Conservation (phyloP, 1,140 invertebrate genomes). For the Mya arenaria region DNA sequence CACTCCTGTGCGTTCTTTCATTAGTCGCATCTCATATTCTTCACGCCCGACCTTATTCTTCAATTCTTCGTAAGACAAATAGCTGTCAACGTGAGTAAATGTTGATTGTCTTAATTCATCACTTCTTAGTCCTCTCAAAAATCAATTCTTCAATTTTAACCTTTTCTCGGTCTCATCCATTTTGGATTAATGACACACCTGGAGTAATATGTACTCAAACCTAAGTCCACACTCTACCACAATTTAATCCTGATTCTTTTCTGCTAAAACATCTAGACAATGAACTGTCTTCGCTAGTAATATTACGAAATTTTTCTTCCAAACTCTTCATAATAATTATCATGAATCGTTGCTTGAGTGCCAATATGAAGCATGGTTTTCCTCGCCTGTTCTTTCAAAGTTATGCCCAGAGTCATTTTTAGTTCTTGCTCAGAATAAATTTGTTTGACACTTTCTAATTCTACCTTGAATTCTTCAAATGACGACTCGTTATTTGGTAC, state of each 20-base stretch:
- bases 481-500: background rate
- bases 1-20: background rate
- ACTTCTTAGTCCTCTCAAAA: background rate
- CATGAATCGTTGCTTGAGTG: background rate
- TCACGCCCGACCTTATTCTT: background rate
- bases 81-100: background rate
- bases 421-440: background rate
- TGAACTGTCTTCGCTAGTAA: background rate
- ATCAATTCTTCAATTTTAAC: background rate
- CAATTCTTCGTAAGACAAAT: background rate
- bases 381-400: background rate
- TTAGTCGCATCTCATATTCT: background rate
- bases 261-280: background rate
- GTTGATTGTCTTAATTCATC: background rate
- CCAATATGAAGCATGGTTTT: background rate
- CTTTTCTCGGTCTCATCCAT: background rate
- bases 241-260: background rate
- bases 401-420: background rate
- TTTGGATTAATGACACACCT: background rate
- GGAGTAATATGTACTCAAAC: background rate
- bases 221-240: background rate
- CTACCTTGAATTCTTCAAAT: background rate
- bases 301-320: constrained; percentile 2
- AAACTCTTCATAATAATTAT: constrained; percentile 1
- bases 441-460: background rate